Conservation (phyloP, 2,797 vertebrate species). For the Hapalemur alaotrensis region DNA sequence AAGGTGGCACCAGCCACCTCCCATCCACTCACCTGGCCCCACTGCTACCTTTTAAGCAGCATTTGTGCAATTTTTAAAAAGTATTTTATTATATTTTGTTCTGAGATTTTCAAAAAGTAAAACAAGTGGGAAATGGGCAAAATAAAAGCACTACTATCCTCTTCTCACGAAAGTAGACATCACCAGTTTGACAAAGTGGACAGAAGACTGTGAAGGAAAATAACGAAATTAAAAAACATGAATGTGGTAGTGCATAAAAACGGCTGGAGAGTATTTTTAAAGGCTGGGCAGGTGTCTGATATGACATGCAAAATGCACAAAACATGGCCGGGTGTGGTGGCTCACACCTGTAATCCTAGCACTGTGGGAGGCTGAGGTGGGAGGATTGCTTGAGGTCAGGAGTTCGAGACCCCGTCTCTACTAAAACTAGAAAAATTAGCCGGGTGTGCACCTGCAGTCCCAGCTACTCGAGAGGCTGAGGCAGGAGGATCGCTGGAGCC, state of each 20-base stretch:
- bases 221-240: fast-evolving
- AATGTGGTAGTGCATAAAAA: fast-evolving
- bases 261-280: neutral
- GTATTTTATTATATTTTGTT: neutral
- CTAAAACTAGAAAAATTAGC: no score
- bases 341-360: no score
- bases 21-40: neutral
- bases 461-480: no score
- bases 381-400: no score
- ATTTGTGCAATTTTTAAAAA: no score
- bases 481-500: no score
- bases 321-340: neutral
- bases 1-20: neutral
- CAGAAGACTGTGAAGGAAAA: neutral
- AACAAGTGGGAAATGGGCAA: neutral
- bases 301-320: neutral
- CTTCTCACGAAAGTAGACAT: neutral
- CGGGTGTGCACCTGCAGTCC: no score
- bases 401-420: no score
- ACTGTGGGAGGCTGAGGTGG: no score
- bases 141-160: neutral
- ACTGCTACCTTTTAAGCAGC: neutral
- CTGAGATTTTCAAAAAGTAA: neutral
- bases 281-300: neutral
- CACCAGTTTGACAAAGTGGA: no score